Base-by-base conservation (phyloP, 2,888 invertebrate species). In the Phorcus lineatus region DNA sequence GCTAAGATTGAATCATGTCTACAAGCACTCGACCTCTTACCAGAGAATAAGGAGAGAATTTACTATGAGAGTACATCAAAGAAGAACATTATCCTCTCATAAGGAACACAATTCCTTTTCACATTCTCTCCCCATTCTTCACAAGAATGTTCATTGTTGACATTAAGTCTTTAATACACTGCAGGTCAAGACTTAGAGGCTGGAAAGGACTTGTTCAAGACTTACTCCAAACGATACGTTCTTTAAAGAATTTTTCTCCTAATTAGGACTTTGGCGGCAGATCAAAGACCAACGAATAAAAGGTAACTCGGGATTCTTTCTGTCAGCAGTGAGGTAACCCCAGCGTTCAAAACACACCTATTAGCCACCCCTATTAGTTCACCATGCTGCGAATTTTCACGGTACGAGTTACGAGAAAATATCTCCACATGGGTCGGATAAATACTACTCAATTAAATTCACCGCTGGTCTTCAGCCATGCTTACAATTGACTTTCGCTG, bases 321-420 rank as follows among this genome's bases (percentile, higher is more conserved):
- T n/a, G 28, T 66, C 17, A 40, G 17, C 62, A 24, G 31, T 78
- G 77, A 78, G 77, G 77, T 78, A 62, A 52, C 66, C 53, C 66
- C 53, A 36, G 28, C 52, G n/a, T 62, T 66, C 22, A 24, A 78
- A 78, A 62, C 77, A 66, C 77, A 47, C 47, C 53, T 62, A 62
- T 66, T 55, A 47, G 40, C 28, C 16, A 52, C 66, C 47, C 66
- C 66, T 62, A 40, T 62, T 62, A 40, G 47, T 47, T 19, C 66
- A 62, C 31, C 77, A 78, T 66, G 77, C 62, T 78, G 77, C 66
- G 77, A 78, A 62, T 78, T 78, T 78, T 66, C 77, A 78, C 77
- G 66, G 77, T 78, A 66, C 52, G 47, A 53, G 36, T 78, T 66
- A 66, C 77, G 19, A 78, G 62, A 40, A 36, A 62, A 24, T 22